Evolutionary conservation across 1,140 invertebrate species (phyloP), one percentile per base, ranked within the genome.

Genomic region (Drosophila bocki): DNA sequence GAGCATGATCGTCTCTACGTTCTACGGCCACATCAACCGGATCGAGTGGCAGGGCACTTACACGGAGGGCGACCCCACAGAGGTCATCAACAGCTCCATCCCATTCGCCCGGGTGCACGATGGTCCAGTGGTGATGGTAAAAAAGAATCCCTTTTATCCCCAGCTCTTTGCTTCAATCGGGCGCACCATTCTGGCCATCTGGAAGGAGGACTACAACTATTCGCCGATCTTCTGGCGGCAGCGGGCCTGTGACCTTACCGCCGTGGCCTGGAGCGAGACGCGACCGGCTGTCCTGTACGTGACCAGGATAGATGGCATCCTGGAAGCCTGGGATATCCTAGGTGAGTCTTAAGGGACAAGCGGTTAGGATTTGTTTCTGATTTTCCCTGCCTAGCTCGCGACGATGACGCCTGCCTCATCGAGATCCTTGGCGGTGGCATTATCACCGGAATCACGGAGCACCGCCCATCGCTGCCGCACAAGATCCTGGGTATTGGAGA

Each of bases 261-360:
- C 93, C 3, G 94, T 94, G 8, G 90, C 91, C 3, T 95, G 95
- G 94, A 94, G 93, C 19, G 87, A 80, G 37, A 84, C 84, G 0
- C 92, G 93, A 32, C 93, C 94, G 1, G 93, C 93, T 3, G 86
- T 94, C n/a, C 67, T 95, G 1, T 93, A 94, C 33, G 39, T 95
- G 2, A 93, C 93, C 8, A 92, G 94, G 7, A 93, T 86, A 3
- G 94, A 94, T 82, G 95, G 95, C 11, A 93, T 92, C 7, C 74
- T 95, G 0, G 95, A 95, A 63, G 93, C 94, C 19, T 95, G 95
- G 95, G 94, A 95, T 83, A 91, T 95, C 48, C 68, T 93, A 35
- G 45, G 94, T 93, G 75, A 93, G 50, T 51, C 1, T 1, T 0
- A 17, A 9, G 26, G 0, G 0, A 7, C 1, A 13, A 19, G 3